Base-by-base conservation (phyloP, 2,113 vertebrate species). In the Lepisosteus oculatus region DNA sequence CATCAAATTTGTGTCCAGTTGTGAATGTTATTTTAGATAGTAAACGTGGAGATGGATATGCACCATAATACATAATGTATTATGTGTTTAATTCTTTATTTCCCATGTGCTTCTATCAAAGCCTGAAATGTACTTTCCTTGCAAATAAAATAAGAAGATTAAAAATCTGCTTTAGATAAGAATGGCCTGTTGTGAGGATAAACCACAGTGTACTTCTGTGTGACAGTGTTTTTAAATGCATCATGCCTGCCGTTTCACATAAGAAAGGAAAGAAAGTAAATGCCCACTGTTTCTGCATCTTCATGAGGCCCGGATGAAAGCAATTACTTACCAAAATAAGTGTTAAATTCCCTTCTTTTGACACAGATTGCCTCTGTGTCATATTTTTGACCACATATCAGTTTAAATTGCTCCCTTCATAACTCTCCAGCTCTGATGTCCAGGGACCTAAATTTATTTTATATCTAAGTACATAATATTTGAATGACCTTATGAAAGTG, bases 131-230 rank as follows among this genome's bases (percentile, higher is more conserved):
- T 15, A 68, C 17, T 51, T 51, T 66, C 57, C 55, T 72, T 43
- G 47, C 56, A 73, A 73, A 73, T 51, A 47, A 66, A 41, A 73
- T 68, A 62, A 73, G 44, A 68, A 73, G 72, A 73, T 68, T 68
- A 62, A 8, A 57, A 15, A 45, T 7, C 29, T 54, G 6, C 65
- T 43, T 54, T 12, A 54, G 45, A 61, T 42, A 42, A 57, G 43
- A 61, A 6, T 61, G 43, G 47, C 43, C 8, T 56, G 9, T 12
- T 61, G 57, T 68, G 56, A 43, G 14, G 44, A 61, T 42, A 51
- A 51, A 51, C 47, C 43, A 56, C 65, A 51, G 44, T 8, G 12
- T 57, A 42, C 9, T 56, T 17, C n/a, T 29, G 17, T 56, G 41
- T 2, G 9, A 51, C 29, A 51, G 47, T 51, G 9, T 51, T 51